phyloP scores from a whole-genome alignment of 2,888 invertebrate species.

The Napeogenes sylphis region DNA sequence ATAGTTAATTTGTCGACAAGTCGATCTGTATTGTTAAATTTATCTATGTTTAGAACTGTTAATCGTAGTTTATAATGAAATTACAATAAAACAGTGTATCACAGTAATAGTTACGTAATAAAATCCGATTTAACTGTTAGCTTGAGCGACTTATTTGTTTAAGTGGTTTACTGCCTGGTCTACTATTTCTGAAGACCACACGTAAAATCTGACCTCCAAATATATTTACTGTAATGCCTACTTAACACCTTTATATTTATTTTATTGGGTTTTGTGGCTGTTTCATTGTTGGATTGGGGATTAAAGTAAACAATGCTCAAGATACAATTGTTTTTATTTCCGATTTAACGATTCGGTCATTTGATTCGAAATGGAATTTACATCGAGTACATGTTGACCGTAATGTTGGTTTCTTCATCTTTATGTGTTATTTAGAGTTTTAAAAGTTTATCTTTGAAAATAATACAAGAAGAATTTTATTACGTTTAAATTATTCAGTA shows the following conservation, averaged over 20 bases:
- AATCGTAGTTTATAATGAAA: conserved; percentile 50
- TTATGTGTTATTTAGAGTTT: too few relatives aligned
- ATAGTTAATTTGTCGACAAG: conserved; percentile 20
- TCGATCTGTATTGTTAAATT: conserved; percentile 59
- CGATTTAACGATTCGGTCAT: conserved; percentile 19
- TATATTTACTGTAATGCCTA: conserved; percentile 33
- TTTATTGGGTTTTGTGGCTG: conserved; percentile 36
- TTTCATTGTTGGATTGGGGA: conserved; percentile 32
- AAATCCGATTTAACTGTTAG: conserved; percentile 56
- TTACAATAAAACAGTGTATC: conserved; percentile 62
- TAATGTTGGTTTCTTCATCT: too few relatives aligned
- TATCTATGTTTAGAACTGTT: conserved; percentile 66
- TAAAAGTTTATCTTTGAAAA: too few relatives aligned
- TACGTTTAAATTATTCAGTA: too few relatives aligned
- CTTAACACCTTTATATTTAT: conserved; percentile 38
- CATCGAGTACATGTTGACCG: conserved; percentile 6
- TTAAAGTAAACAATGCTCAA: conserved; percentile 22
- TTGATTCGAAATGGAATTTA: conserved; percentile 14
- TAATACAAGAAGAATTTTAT: too few relatives aligned
- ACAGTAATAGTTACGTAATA: conserved; percentile 60
- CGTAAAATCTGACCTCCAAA: conserved; percentile 50
- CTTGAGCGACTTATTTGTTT: conserved; percentile 65
- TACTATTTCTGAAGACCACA: conserved; percentile 54
- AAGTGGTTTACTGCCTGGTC: conserved; percentile 62
- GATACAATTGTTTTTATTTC: conserved; percentile 27